Evolutionary conservation across 2,113 vertebrate species (phyloP).

Genomic region (Lamprologus tigripictilis): DNA sequence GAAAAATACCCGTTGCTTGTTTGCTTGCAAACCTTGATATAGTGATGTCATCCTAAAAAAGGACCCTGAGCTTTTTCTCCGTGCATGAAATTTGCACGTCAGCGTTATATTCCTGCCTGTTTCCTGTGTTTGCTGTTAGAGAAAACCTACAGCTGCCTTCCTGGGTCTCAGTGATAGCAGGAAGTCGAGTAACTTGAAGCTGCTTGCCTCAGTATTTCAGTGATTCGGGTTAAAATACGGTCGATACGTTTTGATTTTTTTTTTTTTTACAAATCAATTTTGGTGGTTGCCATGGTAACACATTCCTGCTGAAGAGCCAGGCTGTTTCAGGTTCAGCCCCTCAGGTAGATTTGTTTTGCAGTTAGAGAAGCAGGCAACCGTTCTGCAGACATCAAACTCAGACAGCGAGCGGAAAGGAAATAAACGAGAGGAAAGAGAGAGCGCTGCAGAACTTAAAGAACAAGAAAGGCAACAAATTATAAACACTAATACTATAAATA

Average conservation of each 20-base stretch:
- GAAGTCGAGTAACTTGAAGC: not conserved
- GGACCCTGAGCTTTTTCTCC: not conserved
- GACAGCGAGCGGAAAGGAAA: not conserved
- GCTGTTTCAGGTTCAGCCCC: not conserved
- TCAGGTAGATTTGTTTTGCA: not conserved
- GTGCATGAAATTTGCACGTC: fast-evolving
- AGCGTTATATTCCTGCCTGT: not conserved
- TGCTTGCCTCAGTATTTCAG: not conserved
- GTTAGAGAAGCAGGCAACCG: not conserved
- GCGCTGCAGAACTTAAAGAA: not conserved
- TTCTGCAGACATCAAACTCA: not conserved
- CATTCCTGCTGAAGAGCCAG: not conserved
- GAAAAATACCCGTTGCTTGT: fast-evolving
- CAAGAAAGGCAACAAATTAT: not conserved
- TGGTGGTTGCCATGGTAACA: not conserved
- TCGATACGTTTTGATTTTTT: not conserved
- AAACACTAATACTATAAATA: not conserved
- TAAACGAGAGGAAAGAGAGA: not conserved
- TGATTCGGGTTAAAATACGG: not conserved
- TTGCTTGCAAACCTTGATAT: not conserved
- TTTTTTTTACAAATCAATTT: not conserved
- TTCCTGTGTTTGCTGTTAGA: not conserved
- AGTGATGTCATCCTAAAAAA: not conserved
- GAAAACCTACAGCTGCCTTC: not conserved
- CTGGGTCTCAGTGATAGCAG: not conserved